A percentile compares a stretch with the other conserved stretches of the same genome.
Evolutionary conservation across 1,140 invertebrate species (phyloP).

Genomic region (Tetraneura akinire): DNA sequence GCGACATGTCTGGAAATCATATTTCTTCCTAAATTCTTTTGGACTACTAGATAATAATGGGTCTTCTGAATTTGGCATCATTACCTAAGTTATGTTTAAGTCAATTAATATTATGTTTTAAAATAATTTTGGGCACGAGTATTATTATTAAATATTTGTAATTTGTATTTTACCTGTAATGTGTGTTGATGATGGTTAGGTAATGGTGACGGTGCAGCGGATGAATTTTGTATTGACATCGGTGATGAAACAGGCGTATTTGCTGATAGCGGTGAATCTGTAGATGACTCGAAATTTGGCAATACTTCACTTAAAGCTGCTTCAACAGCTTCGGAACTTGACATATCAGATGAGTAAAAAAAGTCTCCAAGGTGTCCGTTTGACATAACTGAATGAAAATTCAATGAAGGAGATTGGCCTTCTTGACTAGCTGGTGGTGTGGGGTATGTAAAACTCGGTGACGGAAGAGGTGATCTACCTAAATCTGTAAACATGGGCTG

Average conservation of each 20-base stretch:
- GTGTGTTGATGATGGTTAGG: conserved; percentile 55
- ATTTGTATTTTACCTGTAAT: conserved; percentile 27
- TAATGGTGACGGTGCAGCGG: conserved; percentile 62
- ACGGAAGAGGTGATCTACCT: conserved; percentile 66
- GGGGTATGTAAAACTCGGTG: conserved; percentile 77
- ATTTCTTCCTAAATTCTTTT: conserved; percentile 72
- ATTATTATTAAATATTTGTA: background rate
- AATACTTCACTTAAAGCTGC: conserved; percentile 78
- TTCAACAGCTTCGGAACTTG: conserved; percentile 79
- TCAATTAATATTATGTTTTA: background rate
- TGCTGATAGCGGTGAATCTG: conserved; percentile 64
- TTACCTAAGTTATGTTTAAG: conserved; percentile 58
- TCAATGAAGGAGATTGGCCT: conserved; percentile 66
- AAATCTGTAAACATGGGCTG: conserved; percentile 61
- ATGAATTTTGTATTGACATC: conserved; percentile 61
- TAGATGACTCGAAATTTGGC: conserved; percentile 70
- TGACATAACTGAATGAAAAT: conserved; percentile 59
- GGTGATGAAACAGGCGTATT: conserved; percentile 66
- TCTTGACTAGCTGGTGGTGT: conserved; percentile 82
- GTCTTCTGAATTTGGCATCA: conserved; percentile 84
- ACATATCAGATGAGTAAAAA: conserved; percentile 83
- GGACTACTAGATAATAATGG: conserved; percentile 78
- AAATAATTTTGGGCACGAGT: background rate
- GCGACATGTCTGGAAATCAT: conserved; percentile 65
- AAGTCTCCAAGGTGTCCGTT: conserved; percentile 67